phyloP scores from a whole-genome alignment of 2,797 vertebrate genomes.

The Erpetoichthys calabaricus region DNA sequence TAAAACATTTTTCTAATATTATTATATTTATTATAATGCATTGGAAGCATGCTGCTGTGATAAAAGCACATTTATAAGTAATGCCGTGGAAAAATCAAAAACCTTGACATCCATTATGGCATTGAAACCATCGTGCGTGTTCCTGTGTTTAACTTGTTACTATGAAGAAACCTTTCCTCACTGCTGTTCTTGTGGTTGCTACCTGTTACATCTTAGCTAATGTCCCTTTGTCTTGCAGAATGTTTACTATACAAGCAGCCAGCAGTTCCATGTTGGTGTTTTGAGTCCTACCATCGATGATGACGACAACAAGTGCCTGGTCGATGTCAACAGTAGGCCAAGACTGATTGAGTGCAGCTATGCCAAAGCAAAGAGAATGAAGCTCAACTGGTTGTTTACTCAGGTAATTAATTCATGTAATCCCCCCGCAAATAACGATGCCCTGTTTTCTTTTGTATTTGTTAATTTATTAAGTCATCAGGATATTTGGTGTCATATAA shows the following conservation, averaged over 20 bases:
- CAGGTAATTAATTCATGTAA: constrained; percentile 53
- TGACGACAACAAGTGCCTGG: constrained; percentile 95
- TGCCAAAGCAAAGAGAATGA: constrained; percentile 88
- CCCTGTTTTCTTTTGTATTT: neutral
- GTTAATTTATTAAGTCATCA: neutral
- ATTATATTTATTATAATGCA: too few relatives aligned
- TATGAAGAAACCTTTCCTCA: too few relatives aligned
- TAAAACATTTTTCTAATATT: too few relatives aligned
- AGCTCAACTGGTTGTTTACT: constrained; percentile 91
- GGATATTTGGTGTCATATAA: neutral
- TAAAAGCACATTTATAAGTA: too few relatives aligned
- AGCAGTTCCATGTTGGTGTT: constrained; percentile 77
- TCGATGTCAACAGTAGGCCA: constrained; percentile 83
- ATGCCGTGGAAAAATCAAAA: too few relatives aligned
- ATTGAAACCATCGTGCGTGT: too few relatives aligned
- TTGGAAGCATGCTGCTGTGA: too few relatives aligned
- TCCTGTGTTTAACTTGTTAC: too few relatives aligned
- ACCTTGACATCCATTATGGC: too few relatives aligned
- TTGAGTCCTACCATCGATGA: constrained; percentile 89
- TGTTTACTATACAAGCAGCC: constrained; percentile 88
- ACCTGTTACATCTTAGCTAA: too few relatives aligned
- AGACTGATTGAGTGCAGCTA: constrained; percentile 93
- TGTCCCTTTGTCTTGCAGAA: constrained; percentile 53
- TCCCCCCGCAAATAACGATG: neutral
- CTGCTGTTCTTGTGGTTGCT: too few relatives aligned